These are phyloP conservation scores for Hylia prasina DNA, from an alignment of 2,113 vertebrate species.

Conservation along the genomic window DNA sequence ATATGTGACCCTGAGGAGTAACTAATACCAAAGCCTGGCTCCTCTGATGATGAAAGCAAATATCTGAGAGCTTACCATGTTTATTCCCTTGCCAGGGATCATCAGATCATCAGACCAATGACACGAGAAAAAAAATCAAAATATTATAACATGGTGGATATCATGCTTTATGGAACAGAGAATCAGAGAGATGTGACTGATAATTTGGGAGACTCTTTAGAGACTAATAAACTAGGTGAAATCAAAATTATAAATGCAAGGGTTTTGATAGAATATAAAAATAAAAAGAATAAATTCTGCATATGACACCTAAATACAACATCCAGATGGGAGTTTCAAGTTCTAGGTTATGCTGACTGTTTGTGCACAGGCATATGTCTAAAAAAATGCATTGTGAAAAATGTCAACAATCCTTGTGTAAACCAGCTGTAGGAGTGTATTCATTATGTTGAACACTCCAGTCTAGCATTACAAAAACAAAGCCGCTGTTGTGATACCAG, in stretches of 20 bases:
- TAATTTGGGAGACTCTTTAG: background rate
- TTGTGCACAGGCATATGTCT: background rate
- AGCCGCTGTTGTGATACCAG: background rate
- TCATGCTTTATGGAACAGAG: background rate
- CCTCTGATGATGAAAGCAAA: background rate
- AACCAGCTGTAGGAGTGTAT: slow-evolving; percentile 8
- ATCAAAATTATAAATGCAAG: background rate
- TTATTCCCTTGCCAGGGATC: background rate
- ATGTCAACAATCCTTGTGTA: background rate
- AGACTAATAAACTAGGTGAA: background rate
- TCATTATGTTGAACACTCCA: background rate
- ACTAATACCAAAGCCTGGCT: background rate
- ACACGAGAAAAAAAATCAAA: background rate
- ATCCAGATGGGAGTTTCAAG: background rate
- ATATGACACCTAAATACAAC: background rate
- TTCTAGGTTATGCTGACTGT: background rate
- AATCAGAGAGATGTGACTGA: background rate
- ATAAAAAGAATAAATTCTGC: too few species aligned
- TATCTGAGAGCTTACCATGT: background rate
- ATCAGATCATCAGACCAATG: background rate
- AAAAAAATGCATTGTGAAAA: slow-evolving; percentile 1
- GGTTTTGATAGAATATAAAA: background rate
- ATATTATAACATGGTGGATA: background rate
- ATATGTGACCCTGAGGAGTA: background rate
- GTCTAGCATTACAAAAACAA: background rate